These are phyloP conservation scores for Nomada flava DNA, from an alignment of 2,888 invertebrate species.

Conservation along the genomic window DNA sequence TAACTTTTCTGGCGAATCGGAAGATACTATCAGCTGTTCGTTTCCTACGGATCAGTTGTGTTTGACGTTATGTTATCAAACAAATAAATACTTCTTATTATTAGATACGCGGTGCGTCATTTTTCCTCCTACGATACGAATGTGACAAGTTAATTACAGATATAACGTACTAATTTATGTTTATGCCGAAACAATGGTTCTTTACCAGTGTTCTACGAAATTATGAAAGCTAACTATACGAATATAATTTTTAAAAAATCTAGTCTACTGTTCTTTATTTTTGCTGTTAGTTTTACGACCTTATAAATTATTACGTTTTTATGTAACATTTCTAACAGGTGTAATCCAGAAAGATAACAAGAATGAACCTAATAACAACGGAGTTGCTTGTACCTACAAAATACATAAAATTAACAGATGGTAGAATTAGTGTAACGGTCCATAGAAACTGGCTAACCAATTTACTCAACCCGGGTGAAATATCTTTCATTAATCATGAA, in stretches of 20 bases:
- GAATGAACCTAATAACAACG: constrained; percentile 89
- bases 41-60: constrained; percentile 22
- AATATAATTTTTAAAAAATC: no score
- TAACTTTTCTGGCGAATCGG: no score
- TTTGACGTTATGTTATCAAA: not conserved
- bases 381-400: constrained; percentile 90
- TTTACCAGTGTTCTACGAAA: no score
- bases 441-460: constrained; percentile 84
- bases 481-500: constrained; percentile 84
- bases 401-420: constrained; percentile 78
- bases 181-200: not conserved
- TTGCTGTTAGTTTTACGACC: no score
- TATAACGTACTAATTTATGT: not conserved
- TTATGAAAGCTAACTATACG: no score
- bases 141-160: not conserved
- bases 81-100: not conserved
- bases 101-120: not conserved
- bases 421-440: constrained; percentile 81
- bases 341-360: constrained; percentile 9
- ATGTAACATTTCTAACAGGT: not conserved
- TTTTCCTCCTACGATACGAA: not conserved
- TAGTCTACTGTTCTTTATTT: no score
- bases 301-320: no score
- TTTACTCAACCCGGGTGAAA: constrained; percentile 80
- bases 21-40: constrained; percentile 27